Evolutionary conservation across 2,113 vertebrate species (phyloP).

Genomic region (Chrysemys picta): DNA sequence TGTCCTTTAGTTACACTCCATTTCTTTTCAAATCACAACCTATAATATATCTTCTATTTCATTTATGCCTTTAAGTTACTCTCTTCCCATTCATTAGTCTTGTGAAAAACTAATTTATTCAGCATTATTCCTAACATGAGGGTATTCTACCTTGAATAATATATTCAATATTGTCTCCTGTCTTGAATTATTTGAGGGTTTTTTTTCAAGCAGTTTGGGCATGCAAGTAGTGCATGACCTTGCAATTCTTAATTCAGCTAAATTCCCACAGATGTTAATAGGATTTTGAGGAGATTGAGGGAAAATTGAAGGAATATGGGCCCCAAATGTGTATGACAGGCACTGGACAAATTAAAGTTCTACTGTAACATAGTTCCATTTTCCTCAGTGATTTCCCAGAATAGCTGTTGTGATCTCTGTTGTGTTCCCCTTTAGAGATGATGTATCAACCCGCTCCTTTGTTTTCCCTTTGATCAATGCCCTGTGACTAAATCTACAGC

Average conservation of each 20-base stretch:
- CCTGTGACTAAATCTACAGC: neutral
- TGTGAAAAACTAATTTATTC: neutral
- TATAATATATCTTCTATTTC: neutral
- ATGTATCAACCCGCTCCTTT: neutral
- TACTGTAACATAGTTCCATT: neutral
- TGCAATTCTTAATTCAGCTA: neutral
- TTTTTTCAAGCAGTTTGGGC: neutral
- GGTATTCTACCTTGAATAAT: neutral
- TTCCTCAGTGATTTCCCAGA: neutral
- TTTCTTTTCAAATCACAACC: neutral
- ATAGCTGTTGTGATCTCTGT: neutral
- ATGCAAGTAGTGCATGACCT: neutral
- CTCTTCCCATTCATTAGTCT: accelerated
- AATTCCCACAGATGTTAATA: neutral
- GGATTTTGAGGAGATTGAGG: neutral
- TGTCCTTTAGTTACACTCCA: neutral
- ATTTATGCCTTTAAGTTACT: neutral
- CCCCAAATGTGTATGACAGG: neutral
- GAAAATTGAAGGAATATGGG: neutral
- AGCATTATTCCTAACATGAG: neutral
- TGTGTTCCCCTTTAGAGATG: neutral
- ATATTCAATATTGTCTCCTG: neutral
- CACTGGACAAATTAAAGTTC: neutral
- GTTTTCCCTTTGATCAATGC: neutral
- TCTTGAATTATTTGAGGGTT: neutral